phyloP scores from a whole-genome alignment of 2,113 vertebrate species.

The Microtus montanus region DNA sequence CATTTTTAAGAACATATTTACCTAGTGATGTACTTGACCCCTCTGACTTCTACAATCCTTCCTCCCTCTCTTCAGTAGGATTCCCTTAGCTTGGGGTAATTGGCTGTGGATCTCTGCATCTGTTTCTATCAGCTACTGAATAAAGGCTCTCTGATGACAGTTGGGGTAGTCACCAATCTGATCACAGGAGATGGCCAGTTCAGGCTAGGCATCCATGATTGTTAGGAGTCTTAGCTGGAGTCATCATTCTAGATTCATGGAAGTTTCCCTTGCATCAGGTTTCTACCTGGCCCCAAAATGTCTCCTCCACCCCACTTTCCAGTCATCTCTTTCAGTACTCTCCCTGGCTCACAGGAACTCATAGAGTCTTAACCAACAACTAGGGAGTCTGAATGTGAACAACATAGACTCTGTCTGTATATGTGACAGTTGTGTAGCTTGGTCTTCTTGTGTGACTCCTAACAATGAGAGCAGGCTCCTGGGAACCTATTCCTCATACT shows the following conservation, averaged over 20 bases:
- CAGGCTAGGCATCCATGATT: background rate
- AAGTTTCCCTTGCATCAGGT: background rate
- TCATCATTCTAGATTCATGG: background rate
- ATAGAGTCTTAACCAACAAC: background rate
- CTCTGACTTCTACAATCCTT: background rate
- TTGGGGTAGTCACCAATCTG: background rate
- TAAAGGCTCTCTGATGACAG: background rate
- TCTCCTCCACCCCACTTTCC: background rate
- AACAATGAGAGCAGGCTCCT: background rate
- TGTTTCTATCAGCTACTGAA: background rate
- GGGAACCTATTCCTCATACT: background rate
- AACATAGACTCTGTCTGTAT: background rate
- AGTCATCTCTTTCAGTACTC: background rate
- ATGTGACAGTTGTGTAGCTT: background rate
- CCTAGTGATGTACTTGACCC: background rate
- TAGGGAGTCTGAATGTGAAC: background rate
- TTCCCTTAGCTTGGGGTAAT: background rate
- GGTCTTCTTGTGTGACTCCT: background rate
- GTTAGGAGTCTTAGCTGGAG: background rate
- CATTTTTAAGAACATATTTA: slow-evolving; percentile 28
- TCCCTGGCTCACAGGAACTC: background rate
- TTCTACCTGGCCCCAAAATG: background rate
- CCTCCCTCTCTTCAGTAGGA: background rate
- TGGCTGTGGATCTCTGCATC: background rate
- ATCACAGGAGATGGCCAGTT: background rate